Conservation (phyloP, 1,140 invertebrate genomes). For the Trichonephila inaurata region DNA sequence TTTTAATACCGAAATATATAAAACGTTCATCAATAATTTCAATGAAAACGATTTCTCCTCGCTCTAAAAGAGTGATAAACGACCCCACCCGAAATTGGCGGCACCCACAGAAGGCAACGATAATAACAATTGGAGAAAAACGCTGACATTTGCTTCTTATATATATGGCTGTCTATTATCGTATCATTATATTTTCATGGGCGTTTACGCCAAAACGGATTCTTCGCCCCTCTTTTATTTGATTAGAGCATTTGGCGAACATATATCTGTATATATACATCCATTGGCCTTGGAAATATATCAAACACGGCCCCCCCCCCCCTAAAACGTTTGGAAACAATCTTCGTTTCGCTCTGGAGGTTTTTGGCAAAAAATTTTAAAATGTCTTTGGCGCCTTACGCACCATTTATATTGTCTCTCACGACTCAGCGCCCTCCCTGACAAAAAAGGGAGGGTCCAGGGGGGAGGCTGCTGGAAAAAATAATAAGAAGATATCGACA, state of each 20-base stretch:
- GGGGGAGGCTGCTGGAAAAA: neutral
- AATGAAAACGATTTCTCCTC: neutral
- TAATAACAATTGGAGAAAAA: neutral
- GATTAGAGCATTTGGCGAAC: constrained; percentile 40
- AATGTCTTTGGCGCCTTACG: constrained; percentile 33
- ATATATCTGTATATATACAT: constrained; percentile 8
- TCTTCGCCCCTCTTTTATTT: constrained; percentile 47
- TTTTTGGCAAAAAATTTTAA: constrained; percentile 55
- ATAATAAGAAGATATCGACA: constrained; percentile 44
- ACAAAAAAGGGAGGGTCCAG: neutral
- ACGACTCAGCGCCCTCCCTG: neutral
- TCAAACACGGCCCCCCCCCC: neutral
- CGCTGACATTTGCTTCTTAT: constrained; percentile 38
- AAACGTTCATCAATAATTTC: constrained; percentile 16
- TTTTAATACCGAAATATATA: neutral
- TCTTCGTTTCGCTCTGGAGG: constrained; percentile 7
- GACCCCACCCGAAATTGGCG: neutral
- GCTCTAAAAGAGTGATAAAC: neutral
- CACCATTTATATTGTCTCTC: constrained; percentile 62
- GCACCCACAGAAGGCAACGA: neutral
- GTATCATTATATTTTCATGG: constrained; percentile 28
- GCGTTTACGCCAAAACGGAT: constrained; percentile 44
- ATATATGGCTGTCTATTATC: constrained; percentile 53
- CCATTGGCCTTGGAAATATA: constrained; percentile 3
- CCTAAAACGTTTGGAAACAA: neutral